Base-by-base conservation (phyloP, 2,888 invertebrate species). In the Melipona bicolor region DNA sequence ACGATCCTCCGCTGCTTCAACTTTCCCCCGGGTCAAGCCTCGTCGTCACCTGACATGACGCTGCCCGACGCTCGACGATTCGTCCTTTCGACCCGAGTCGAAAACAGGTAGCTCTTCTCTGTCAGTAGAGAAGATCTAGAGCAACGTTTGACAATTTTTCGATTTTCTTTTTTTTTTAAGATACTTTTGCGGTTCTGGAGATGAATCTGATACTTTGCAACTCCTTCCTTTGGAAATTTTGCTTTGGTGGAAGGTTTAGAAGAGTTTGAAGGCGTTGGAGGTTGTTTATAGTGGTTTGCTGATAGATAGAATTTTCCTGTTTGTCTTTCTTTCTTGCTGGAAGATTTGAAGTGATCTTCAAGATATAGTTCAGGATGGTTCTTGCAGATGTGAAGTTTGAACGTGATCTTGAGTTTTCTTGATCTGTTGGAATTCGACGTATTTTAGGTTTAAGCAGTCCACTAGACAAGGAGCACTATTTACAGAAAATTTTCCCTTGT, bases 31-130 rank as follows among this genome's bases (percentile, higher is more conserved):
- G 77, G 69, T 79, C 82, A 82, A 69, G 61, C 77, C 32, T 62
- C 24, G 72, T 6, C 52, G 72, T 6, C 49, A 69, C 56, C 73
- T 54, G 81, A 54, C 83, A 79, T 79, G 21, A 43, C 52, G 36
- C 62, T 50, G 3, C 4, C 73, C 79, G 79, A 81, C 79, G 81
- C 61, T 62, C n/a, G 27, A n/a, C 50, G 73, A 62, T 27, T 15
- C 62, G 19, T 62, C 19, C 27, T 27, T 21, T 4, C 27, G 19
- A 19, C 9, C 19, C 43, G 43, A 43, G 43, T 11, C 9, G 9
- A 43, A 43, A 43, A 43, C 43, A 11, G 43, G 43, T 43, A 9
- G 43, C 43, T 59, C n/a, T 59, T n/a, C 56, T 59, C 2, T 59
- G 5, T 59, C 5, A n/a, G 15, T 5, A 15, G 15, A 13, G n/a